Base-by-base conservation (phyloP, 2,797 vertebrate species). In the Phoebastria nigripes region DNA sequence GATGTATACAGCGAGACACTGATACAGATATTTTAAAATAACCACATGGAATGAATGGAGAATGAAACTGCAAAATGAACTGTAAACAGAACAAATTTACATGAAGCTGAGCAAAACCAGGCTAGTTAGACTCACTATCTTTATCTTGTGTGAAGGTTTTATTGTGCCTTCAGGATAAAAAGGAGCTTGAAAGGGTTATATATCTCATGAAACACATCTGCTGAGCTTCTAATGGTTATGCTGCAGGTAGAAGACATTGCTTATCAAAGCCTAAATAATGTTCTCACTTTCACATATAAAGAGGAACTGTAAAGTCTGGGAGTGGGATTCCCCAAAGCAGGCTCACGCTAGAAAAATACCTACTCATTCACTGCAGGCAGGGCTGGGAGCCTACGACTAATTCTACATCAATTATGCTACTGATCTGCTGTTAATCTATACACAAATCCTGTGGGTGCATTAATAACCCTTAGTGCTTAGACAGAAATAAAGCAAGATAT, bases 241-340 rank as follows among this genome's bases (percentile, higher is more conserved):
- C 58, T 84, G 41, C 3, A 47, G 92, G 88, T 94, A 93, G 84
- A 89, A 95, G 74, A 73, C 87, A 84, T 67, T 88, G 51, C 47
- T 88, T 96, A 93, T 96, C 88, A 91, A 91, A 96, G 74, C 28
- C 67, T 82, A 96, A 95, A 89, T 93, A 85, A 96, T 59, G 49
- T 94, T 92, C 61, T 85, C 18, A 19, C 49, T 96, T 93, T 63
- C 71, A 83, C 2, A 0, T 67, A 55, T 61, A 91, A 95, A 92
- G 67, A 94, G 79, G 69, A 92, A 80, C 52, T 2, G 5, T 90
- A 91, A 93, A 93, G 79, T 70, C 82, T 76, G 86, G 84, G 74
- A 87, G 54, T 66, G 59, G 85, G 82, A 96, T 90, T 96, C 88
- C 91, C 65, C 81, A 86, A 72, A 95, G 90, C 82, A 95, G 66